These are phyloP conservation scores for Gobius niger DNA, from an alignment of 2,113 vertebrate species.

Conservation along the genomic window DNA sequence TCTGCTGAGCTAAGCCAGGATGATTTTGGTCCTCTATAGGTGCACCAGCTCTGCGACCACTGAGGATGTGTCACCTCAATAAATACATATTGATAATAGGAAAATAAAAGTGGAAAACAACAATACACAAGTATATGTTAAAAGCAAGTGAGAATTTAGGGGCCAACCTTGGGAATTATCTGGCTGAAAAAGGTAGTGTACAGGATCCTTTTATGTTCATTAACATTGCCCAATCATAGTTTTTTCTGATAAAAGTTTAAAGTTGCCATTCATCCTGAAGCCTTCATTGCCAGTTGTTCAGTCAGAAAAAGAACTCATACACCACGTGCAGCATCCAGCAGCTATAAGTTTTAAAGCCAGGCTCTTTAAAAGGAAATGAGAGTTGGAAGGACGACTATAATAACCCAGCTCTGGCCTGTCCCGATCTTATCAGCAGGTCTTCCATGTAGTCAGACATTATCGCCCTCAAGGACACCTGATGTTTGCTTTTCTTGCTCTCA, in stretches of 20 bases:
- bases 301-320: too few species aligned
- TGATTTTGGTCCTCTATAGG: conserved; percentile 30
- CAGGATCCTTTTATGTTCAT: conserved; percentile 8
- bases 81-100: neutral
- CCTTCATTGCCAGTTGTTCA: too few species aligned
- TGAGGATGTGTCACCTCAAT: too few species aligned
- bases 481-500: neutral
- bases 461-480: conserved; percentile 20
- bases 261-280: too few species aligned
- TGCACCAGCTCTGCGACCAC: too few species aligned
- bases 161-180: conserved; percentile 38
- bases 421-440: conserved; percentile 52
- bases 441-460: neutral
- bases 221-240: too few species aligned
- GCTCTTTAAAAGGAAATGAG: conserved; percentile 59
- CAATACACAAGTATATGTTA: conserved; percentile 3
- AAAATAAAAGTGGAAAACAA: conserved; percentile 22
- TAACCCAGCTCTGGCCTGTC: conserved; percentile 44
- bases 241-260: too few species aligned
- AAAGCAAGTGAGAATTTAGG: neutral
- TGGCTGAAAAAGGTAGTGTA: conserved; percentile 56
- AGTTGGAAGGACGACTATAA: conserved; percentile 34
- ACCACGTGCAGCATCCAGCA: neutral
- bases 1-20: conserved; percentile 43
- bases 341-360: conserved; percentile 41